A percentile compares a stretch with the other conserved stretches of the same genome.
These are phyloP conservation scores for Pelosia muscerda DNA, from an alignment of 2,888 invertebrate species.

Conservation along the genomic window DNA sequence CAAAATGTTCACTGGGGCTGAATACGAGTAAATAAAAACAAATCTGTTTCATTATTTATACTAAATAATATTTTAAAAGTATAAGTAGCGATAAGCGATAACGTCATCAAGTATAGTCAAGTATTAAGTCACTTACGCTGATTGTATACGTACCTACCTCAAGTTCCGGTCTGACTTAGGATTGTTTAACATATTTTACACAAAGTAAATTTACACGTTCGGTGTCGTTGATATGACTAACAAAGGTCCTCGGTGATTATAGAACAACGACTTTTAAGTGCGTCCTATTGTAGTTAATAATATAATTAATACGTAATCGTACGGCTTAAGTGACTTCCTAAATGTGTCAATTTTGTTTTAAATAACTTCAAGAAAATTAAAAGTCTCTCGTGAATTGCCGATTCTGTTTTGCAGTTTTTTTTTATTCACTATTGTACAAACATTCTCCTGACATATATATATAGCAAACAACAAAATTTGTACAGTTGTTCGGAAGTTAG, in stretches of 20 bases:
- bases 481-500: too few relatives aligned
- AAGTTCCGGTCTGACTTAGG: slow-evolving; percentile 53
- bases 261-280: neutral
- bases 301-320: neutral
- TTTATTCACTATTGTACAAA: too few relatives aligned
- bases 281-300: neutral
- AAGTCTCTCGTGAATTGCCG: too few relatives aligned
- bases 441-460: too few relatives aligned
- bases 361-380: too few relatives aligned
- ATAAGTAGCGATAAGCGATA: slow-evolving; percentile 27
- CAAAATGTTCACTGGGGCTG: slow-evolving; percentile 13
- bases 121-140: slow-evolving; percentile 42
- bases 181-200: slow-evolving; percentile 61
- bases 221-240: neutral
- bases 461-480: too few relatives aligned
- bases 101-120: too few relatives aligned
- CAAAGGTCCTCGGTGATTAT: slow-evolving; percentile 4
- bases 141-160: slow-evolving; percentile 31
- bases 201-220: neutral
- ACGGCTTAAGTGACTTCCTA: neutral
- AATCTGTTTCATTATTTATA: slow-evolving; percentile 31
- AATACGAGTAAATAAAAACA: slow-evolving; percentile 12
- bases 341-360: too few relatives aligned
- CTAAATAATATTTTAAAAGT: slow-evolving; percentile 18
- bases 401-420: too few relatives aligned